Percentiles rank a stretch among this genome's conserved stretches.
Evolutionary conservation across 2,888 invertebrate genomes (phyloP).

Genomic region (Leptogaster cylindrica): DNA sequence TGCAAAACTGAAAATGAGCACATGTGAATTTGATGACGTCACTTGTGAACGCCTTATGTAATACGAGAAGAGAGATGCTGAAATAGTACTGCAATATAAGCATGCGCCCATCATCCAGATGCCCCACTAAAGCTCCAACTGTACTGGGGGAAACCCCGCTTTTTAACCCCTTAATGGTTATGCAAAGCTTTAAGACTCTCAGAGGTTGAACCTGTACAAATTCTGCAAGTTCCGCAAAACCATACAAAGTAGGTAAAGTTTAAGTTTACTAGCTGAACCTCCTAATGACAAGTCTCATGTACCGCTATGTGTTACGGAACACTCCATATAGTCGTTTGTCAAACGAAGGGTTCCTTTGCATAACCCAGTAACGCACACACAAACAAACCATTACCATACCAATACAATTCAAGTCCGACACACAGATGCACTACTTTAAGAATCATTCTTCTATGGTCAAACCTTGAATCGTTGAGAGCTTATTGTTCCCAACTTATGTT

Average conservation of each 20-base stretch:
- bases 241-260: constrained; percentile 29
- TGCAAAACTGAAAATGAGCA: constrained; percentile 4
- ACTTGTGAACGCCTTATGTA: constrained; percentile 21
- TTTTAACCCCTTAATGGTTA: neutral
- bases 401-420: neutral
- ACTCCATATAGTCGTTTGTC: neutral
- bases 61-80: neutral
- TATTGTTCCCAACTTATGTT: constrained; percentile 26
- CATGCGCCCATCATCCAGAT: constrained; percentile 27
- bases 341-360: neutral
- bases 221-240: neutral
- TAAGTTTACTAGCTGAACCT: constrained; percentile 19
- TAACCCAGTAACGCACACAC: neutral
- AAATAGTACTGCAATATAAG: constrained; percentile 39
- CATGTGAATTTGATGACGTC: constrained; percentile 41
- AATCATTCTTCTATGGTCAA: constrained; percentile 19
- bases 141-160: neutral
- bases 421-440: constrained; percentile 8
- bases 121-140: constrained; percentile 1
- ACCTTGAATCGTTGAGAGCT: constrained; percentile 18
- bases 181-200: neutral
- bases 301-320: neutral
- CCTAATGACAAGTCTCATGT: neutral
- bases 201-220: neutral
- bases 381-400: neutral